Evolutionary conservation across 2,888 invertebrate species (phyloP), one percentile per base, ranked within the genome.

Genomic region (Amblyjoppa fuscipennis): DNA sequence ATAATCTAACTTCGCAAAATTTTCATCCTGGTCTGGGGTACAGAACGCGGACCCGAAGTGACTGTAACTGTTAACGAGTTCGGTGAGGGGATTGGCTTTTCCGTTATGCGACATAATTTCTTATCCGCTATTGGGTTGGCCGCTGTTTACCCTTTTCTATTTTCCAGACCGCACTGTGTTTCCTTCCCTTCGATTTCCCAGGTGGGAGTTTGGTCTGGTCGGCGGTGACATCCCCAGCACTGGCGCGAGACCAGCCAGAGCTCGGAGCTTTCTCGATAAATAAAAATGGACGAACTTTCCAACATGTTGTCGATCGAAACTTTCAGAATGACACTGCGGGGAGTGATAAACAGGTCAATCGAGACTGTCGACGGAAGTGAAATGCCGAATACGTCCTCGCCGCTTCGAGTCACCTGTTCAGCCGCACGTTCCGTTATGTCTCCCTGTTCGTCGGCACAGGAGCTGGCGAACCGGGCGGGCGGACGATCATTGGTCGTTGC

Each of bases 1-100:
- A 81, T 85, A 86, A 86, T 79, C 70, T 81, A 76, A 73, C 78
- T 83, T 78, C 78, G 70, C 45, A 53, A 75, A 76, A 81, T 81
- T 81, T 81, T 68, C 73, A 79, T 77, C 9, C 68, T 34, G 38
- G 53, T 68, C 20, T 34, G n/a, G 45, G 51, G 25, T 76, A 75
- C 66, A 59, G 38, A 68, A 56, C 31, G 56, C 25, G 20, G 7
- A 49, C 49, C 13, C 34, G 53, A 64, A 69, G 70, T 73, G 49
- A 59, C 49, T 68, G 49, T 53, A 61, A 76, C 71, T 66, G 66
- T 25, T 7, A 78, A 71, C 71, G 53, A 80, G 73, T 68, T 69
- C 75, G 11, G 45, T 4, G 28, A 56, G 31, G 34, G 77, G 16
- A 66, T 53, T 61, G 59, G 11, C n/a, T 1, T 25, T 68, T 38